These are phyloP conservation scores for Etia nguti DNA, from an alignment of 2,113 vertebrate species.

Conservation along the genomic window DNA sequence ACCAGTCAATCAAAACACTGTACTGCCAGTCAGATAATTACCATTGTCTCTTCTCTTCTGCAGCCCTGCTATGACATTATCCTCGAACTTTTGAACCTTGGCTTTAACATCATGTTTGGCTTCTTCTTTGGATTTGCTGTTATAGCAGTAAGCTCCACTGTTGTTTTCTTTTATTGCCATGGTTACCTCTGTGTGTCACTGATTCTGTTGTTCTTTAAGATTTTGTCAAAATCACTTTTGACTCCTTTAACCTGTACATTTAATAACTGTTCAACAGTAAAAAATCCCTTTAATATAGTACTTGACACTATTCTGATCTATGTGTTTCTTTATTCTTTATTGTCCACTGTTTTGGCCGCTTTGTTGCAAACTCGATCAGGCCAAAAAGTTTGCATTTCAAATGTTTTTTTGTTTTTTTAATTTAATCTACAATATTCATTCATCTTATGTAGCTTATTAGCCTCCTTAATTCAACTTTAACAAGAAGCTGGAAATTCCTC, in stretches of 20 bases:
- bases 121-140: slow-evolving; percentile 27
- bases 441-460: background rate
- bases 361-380: background rate
- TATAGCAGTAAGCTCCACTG: slow-evolving; percentile 25
- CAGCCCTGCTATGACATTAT: background rate
- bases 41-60: background rate
- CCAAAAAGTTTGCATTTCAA: background rate
- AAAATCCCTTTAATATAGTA: background rate
- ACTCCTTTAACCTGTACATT: background rate
- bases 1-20: background rate
- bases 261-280: background rate
- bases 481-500: background rate
- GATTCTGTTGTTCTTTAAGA: background rate
- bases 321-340: background rate
- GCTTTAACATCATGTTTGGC: background rate
- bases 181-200: background rate
- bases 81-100: rapidly evolving
- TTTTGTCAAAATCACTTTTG: background rate
- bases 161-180: background rate
- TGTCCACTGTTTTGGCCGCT: background rate
- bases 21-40: background rate
- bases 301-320: background rate
- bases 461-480: background rate
- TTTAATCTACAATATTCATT: background rate
- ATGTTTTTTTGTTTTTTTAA: background rate